phyloP scores from a whole-genome alignment of 1,140 invertebrate genomes.

The Megalonaias nervosa region DNA sequence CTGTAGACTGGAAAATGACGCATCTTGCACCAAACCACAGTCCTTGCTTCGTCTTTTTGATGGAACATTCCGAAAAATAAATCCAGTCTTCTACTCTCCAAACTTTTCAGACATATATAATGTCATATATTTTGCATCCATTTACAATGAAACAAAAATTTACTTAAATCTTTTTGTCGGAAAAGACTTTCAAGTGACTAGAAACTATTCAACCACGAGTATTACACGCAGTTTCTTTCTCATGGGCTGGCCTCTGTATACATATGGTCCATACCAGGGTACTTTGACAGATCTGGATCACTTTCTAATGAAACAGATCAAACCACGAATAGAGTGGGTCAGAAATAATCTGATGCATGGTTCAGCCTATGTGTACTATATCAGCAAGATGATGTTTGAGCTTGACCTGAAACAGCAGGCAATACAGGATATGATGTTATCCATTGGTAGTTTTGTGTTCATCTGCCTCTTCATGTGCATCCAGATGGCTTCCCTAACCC shows the following conservation, averaged over 20 bases:
- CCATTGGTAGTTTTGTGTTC: slow-evolving; percentile 42
- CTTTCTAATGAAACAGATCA: slow-evolving; percentile 22
- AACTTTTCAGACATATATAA: slow-evolving; percentile 23
- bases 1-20: slow-evolving; percentile 14
- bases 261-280: neutral
- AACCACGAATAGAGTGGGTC: slow-evolving; percentile 23
- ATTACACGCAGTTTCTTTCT: slow-evolving; percentile 20
- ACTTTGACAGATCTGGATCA: slow-evolving; percentile 2
- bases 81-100: slow-evolving; percentile 22
- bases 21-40: slow-evolving; percentile 23
- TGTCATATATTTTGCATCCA: slow-evolving; percentile 28
- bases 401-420: slow-evolving; percentile 34
- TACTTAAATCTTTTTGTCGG: slow-evolving; percentile 27
- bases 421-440: slow-evolving; percentile 34
- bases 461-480: slow-evolving; percentile 42
- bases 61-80: slow-evolving; percentile 26
- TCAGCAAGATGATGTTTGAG: slow-evolving; percentile 29
- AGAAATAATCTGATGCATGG: slow-evolving; percentile 14
- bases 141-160: slow-evolving; percentile 28
- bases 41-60: slow-evolving; percentile 35
- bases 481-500: slow-evolving; percentile 37
- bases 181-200: slow-evolving; percentile 25
- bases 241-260: slow-evolving; percentile 24
- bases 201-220: neutral
- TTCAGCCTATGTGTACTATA: slow-evolving; percentile 27